These are phyloP conservation scores for Epinotia bilunana DNA, from an alignment of 2,888 invertebrate species.

Conservation along the genomic window DNA sequence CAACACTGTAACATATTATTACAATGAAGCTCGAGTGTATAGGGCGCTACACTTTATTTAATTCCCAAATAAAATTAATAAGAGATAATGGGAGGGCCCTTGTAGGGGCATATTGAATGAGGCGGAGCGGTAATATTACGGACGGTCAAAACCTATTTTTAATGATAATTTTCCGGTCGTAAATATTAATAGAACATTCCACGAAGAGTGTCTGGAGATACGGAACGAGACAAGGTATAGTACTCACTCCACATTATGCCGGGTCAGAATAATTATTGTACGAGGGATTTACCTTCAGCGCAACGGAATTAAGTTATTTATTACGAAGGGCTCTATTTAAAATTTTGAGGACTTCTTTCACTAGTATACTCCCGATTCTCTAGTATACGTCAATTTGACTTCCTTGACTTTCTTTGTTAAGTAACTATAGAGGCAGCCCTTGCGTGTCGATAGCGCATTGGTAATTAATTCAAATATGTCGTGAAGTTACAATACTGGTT, in stretches of 20 bases:
- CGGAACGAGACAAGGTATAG: constrained; percentile 49
- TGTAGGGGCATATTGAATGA: constrained; percentile 59
- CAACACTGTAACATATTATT: constrained; percentile 8
- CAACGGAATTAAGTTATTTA: constrained; percentile 28
- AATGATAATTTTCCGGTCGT: constrained; percentile 79
- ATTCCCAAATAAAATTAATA: constrained; percentile 47
- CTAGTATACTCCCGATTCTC: neutral
- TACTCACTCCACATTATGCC: constrained; percentile 30
- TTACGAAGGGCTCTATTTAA: constrained; percentile 12
- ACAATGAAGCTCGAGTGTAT: constrained; percentile 19
- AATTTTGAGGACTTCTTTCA: constrained; percentile 17
- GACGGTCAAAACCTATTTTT: constrained; percentile 73
- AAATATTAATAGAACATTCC: constrained; percentile 79
- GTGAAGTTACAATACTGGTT: constrained; percentile 40
- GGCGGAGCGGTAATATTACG: constrained; percentile 67
- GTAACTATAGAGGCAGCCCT: constrained; percentile 4
- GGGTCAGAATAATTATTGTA: constrained; percentile 34
- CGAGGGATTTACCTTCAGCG: constrained; percentile 29
- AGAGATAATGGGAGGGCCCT: constrained; percentile 53
- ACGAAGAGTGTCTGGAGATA: constrained; percentile 54
- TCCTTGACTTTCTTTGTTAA: neutral
- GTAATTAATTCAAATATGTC: constrained; percentile 39
- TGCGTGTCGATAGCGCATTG: constrained; percentile 29
- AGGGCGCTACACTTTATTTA: constrained; percentile 14
- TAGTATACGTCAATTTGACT: neutral